phyloP scores from a whole-genome alignment of 2,113 vertebrate genomes.

The Catharus fuscescens region DNA sequence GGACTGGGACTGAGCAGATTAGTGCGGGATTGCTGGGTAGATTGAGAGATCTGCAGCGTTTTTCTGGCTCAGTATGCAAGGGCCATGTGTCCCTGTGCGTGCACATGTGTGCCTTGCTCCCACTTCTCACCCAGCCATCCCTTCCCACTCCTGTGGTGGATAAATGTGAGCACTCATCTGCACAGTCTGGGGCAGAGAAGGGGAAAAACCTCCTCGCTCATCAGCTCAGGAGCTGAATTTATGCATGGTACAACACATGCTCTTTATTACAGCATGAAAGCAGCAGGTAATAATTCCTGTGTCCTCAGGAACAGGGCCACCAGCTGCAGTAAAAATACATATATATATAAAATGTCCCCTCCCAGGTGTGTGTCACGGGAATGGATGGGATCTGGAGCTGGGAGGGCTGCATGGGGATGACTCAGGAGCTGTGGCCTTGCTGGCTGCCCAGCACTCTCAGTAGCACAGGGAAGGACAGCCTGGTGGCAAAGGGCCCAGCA shows the following conservation, averaged over 20 bases:
- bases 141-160: background rate
- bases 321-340: constrained; percentile 5
- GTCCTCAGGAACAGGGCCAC: constrained; percentile 12
- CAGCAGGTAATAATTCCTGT: background rate
- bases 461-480: background rate
- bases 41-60: background rate
- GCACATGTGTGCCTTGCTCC: background rate
- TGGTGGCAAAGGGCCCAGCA: background rate
- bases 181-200: background rate
- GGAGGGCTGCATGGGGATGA: constrained; percentile 17
- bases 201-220: background rate
- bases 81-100: background rate
- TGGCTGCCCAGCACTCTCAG: background rate
- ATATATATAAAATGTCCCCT: background rate
- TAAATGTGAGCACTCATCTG: background rate
- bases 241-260: background rate
- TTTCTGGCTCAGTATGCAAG: background rate
- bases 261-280: background rate
- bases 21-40: background rate
- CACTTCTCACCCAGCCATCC: background rate
- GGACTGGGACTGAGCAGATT: background rate
- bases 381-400: constrained; percentile 39
- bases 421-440: constrained; percentile 28
- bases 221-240: constrained; percentile 24
- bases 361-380: constrained; percentile 24